These are phyloP conservation scores for Tenthredo distinguenda DNA, from an alignment of 2,888 invertebrate species.

Conservation along the genomic window DNA sequence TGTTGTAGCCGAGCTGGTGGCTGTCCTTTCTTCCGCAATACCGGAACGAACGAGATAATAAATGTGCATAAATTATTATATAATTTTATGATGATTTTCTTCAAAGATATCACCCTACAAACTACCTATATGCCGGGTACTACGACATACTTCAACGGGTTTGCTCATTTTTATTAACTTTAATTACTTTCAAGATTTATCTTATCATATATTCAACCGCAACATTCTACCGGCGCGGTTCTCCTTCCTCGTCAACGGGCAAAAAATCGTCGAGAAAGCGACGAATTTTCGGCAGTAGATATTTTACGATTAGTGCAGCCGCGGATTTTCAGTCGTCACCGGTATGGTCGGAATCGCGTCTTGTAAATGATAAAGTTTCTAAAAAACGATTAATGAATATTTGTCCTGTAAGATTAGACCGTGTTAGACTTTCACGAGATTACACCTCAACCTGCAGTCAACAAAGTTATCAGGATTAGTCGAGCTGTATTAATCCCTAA, in stretches of 20 bases:
- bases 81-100: not conserved
- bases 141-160: not conserved
- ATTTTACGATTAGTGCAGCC: not conserved
- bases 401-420: not conserved
- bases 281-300: not conserved
- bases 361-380: not conserved
- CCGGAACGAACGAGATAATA: slow-evolving; percentile 5
- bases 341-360: not conserved
- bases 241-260: not conserved
- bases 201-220: not conserved
- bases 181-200: not conserved
- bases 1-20: not conserved
- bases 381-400: slow-evolving; percentile 13
- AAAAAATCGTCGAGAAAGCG: not conserved
- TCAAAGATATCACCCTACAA: not conserved
- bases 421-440: not conserved
- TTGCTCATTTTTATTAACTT: not conserved
- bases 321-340: not conserved
- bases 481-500: not conserved
- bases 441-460: not conserved
- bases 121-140: not conserved
- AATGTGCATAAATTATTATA: slow-evolving; percentile 9
- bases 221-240: not conserved
- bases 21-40: not conserved
- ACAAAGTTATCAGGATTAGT: slow-evolving; percentile 13